Base-by-base conservation (phyloP, 2,113 vertebrate species). In the Chaetura pelagica region DNA sequence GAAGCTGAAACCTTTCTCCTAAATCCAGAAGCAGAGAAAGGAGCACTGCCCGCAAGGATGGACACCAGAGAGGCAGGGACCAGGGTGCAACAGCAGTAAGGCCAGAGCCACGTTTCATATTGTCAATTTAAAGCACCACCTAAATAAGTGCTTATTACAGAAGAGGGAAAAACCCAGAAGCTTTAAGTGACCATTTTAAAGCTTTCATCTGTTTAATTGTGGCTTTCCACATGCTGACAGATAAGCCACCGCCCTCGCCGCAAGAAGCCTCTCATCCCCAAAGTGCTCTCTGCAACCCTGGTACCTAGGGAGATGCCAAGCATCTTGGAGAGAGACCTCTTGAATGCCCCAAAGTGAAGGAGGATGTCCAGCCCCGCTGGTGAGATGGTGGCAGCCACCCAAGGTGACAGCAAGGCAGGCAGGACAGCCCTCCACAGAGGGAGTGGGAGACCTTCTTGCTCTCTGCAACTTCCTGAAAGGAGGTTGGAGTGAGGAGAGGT, bases 191-290 rank as follows among this genome's bases (percentile, higher is more conserved):
- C 61, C 84, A 51, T 74, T 97, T 94, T 71, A 89, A 77, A 90
- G 79, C 79, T 92, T 81, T 94, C 15, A 76, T 61, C 90, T 89
- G 80, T 95, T 95, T 94, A 95, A 95, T 34, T 95, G 90, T 87
- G 91, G 81, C 62, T 94, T 94, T 89, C 91, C 67, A 2, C 68
- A 81, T 0, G 3, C 32, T 52, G 90, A 80, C 46, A 44, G 75
- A 84, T 52, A 84, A 96, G 46, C 8, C 49, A 66, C 44, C 0
- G 4, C 74, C 79, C 96, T 67, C 7, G n/a, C 68, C 9, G 3
- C 79, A 87, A 77, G 71, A 81, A 75, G 64, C 26, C 32, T 83
- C 80, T 62, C 78, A 72, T 68, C 13, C 26, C 48, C 3, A 3
- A 81, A 76, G 73, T 3, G 7, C 58, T 61, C 52, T 77, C 24